phyloP scores from a whole-genome alignment of 1,140 invertebrate species.

The Plectrocnemia conspersa region DNA sequence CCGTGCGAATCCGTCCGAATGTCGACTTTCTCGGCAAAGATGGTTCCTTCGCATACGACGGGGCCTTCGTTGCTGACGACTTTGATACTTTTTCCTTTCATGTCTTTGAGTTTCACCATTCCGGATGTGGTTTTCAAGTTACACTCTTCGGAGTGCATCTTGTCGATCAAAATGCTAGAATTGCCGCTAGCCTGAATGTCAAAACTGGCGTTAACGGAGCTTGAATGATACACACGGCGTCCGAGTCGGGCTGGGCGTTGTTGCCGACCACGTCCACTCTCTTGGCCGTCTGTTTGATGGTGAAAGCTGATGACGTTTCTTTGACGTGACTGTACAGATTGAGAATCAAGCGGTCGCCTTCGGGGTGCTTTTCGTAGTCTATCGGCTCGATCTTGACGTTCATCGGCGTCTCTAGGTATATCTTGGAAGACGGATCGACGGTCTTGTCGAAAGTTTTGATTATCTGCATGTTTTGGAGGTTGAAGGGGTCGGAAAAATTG shows the following conservation, averaged over 20 bases:
- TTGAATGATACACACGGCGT: constrained; percentile 48
- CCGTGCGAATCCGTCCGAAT: constrained; percentile 44
- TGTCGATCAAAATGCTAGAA: constrained; percentile 43
- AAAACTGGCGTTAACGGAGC: constrained; percentile 48
- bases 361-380: constrained; percentile 45
- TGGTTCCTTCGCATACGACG: constrained; percentile 42
- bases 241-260: constrained; percentile 40
- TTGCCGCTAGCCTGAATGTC: constrained; percentile 46
- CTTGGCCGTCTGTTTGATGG: constrained; percentile 43
- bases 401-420: constrained; percentile 51
- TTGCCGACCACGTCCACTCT: constrained; percentile 49
- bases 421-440: constrained; percentile 47
- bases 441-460: constrained; percentile 50
- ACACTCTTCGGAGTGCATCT: constrained; percentile 47
- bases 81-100: constrained; percentile 46
- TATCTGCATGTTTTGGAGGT: constrained; percentile 46
- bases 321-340: constrained; percentile 46
- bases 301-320: constrained; percentile 44
- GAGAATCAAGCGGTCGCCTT: constrained; percentile 46
- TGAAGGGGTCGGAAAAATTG: constrained; percentile 43
- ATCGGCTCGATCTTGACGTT: constrained; percentile 48
- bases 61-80: constrained; percentile 44
- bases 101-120: constrained; percentile 40
- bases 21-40: constrained; percentile 46
- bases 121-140: constrained; percentile 47